These are phyloP conservation scores for Bryconaethiops microstoma DNA, from an alignment of 2,797 vertebrate species.

Conservation along the genomic window DNA sequence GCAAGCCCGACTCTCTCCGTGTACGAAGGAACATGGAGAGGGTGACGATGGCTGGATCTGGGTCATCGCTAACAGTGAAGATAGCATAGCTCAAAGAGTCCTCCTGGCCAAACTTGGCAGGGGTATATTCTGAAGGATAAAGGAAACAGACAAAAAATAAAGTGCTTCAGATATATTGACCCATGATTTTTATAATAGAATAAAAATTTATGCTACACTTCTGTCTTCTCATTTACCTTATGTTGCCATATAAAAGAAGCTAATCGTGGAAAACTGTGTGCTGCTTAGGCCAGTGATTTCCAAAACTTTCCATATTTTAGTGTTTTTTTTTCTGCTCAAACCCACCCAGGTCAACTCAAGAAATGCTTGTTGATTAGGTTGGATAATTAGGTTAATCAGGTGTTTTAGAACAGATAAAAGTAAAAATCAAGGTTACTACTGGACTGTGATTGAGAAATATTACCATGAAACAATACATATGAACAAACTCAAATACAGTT, in stretches of 20 bases:
- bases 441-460: neutral
- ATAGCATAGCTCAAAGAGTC: constrained; percentile 80
- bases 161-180: neutral
- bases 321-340: neutral
- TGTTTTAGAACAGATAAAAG: neutral
- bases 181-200: neutral
- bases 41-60: constrained; percentile 65
- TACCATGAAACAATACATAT: neutral
- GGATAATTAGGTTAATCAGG: neutral
- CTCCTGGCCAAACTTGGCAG: constrained; percentile 85
- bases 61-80: constrained; percentile 75
- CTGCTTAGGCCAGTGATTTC: neutral
- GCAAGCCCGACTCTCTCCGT: constrained; percentile 73
- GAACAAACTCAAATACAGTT: neutral
- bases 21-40: constrained; percentile 90
- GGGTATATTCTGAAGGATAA: constrained; percentile 77
- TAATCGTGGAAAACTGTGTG: neutral
- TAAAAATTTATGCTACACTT: neutral
- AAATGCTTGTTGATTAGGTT: neutral
- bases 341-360: neutral
- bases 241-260: too few species aligned
- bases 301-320: neutral
- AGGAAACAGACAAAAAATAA: constrained; percentile 1
- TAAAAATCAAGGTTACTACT: neutral
- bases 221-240: neutral